Base-by-base conservation (phyloP, 1,140 invertebrate species). In the Eriosoma lanigerum region DNA sequence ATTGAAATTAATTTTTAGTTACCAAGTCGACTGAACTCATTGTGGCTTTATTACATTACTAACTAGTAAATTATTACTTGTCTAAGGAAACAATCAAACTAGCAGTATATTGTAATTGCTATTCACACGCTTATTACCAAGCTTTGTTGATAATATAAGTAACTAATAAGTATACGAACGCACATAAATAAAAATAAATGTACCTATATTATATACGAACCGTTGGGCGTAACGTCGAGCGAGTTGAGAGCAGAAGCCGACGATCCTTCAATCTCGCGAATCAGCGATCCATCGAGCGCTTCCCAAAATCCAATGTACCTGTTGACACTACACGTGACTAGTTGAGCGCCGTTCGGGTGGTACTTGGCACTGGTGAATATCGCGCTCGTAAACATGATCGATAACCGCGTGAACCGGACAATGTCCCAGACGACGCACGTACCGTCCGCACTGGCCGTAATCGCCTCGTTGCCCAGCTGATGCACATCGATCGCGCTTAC, bases 391-490 rank as follows among this genome's bases (percentile, higher is more conserved):
- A 95, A 94, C 24, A 97, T 87, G 73, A 96, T 92, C 84, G 94
- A 91, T 13, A 92, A 91, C 26, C 94, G 88, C 0, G 87, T 88
- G 83, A 89, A 81, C 38, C 70, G 56, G n/a, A 78, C 86, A 3
- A 96, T 88, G 84, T 96, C 92, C 96, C 96, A 97, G 81, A 97
- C 91, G 81, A 97, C 94, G 83, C 93, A 95, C 12, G 93, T 94
- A 24, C 96, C 95, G 87, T 97, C 96, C 0, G 90, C 92, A 72
- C 93, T 93, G 0, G 95, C 92, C 83, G 94, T 95, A 0, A 95
- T 92, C 2, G 94, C 92, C 85, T 94, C 91, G 1, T 89, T 89
- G 84, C 94, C 90, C 83, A 91, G 89, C 21, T 88, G 88, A 48
- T 92, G 92, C 64, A 96, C 90, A 60, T 93, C 89, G 81, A 98